Conservation (phyloP, 1,140 invertebrate species). For the Pseudomyrmex dendroicus region DNA sequence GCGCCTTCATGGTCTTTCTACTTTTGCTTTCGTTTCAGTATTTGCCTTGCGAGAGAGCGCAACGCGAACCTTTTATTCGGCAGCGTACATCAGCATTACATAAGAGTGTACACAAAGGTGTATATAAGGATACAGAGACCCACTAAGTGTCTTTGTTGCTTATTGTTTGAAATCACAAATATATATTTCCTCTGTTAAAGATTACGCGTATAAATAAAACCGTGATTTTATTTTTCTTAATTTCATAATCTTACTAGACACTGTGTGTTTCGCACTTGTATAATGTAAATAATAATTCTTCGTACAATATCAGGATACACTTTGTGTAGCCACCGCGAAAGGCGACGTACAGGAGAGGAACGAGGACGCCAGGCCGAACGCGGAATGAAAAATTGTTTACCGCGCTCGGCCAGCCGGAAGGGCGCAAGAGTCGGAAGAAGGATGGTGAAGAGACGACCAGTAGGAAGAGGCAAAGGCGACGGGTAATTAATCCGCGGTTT, state of each 20-base stretch:
- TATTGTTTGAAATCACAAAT: too few relatives aligned
- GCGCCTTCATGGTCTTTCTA: slow-evolving; percentile 74
- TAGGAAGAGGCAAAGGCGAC: slow-evolving; percentile 76
- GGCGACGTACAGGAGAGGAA: slow-evolving; percentile 32
- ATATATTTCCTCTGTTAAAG: background rate
- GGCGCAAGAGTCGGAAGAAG: slow-evolving; percentile 38
- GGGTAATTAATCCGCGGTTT: slow-evolving; percentile 85
- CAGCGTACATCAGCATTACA: slow-evolving; percentile 79
- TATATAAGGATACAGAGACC: slow-evolving; percentile 44
- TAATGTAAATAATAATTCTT: slow-evolving; percentile 1
- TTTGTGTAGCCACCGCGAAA: slow-evolving; percentile 8
- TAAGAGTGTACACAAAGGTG: slow-evolving; percentile 61
- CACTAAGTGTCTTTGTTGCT: background rate
- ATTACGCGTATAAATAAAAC: background rate
- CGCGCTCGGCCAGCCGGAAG: slow-evolving; percentile 60
- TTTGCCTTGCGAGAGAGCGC: slow-evolving; percentile 77
- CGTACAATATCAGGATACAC: background rate
- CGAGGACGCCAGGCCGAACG: slow-evolving; percentile 40
- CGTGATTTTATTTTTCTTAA: too few relatives aligned
- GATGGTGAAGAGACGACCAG: slow-evolving; percentile 56
- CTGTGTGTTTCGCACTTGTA: too few relatives aligned
- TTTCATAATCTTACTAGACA: background rate
- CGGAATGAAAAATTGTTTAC: slow-evolving; percentile 78
- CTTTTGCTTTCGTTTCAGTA: slow-evolving; percentile 81
- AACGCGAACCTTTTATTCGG: slow-evolving; percentile 78